Evolutionary conservation across 2,797 vertebrate species (phyloP).

Genomic region (Melanitta fusca): DNA sequence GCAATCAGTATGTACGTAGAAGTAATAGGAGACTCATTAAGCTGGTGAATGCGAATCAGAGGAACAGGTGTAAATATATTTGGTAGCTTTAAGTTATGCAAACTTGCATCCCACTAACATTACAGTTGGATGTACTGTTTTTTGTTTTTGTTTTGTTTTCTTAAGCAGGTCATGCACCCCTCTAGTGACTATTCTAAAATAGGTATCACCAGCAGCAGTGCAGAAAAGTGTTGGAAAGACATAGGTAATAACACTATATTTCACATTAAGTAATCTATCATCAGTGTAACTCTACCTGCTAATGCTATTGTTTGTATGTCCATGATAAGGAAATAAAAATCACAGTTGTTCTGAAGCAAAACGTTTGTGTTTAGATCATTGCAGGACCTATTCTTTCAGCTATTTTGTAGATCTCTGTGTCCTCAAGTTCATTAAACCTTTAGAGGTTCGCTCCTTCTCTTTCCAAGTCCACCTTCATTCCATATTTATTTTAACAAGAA

Average conservation of each 20-base stretch:
- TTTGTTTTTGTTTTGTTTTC: background rate
- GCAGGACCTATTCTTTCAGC: background rate
- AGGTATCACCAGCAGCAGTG: background rate
- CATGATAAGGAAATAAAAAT: background rate
- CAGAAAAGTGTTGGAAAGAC: background rate
- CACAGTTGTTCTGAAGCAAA: background rate
- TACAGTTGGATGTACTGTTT: background rate
- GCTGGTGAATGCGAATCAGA: background rate
- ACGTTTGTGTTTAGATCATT: background rate
- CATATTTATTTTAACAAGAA: background rate
- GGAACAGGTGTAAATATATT: background rate
- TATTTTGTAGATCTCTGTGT: background rate
- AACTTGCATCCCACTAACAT: background rate
- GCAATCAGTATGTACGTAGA: background rate
- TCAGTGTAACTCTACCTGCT: background rate
- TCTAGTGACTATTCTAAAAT: background rate
- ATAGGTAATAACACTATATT: background rate
- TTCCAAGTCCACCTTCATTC: background rate
- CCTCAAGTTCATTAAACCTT: background rate
- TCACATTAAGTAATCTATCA: background rate
- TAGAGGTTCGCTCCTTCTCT: background rate
- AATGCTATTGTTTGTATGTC: background rate
- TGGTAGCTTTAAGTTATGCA: background rate
- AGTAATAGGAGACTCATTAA: constrained; percentile 12
- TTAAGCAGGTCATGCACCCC: background rate